Conservation (phyloP, 2,113 vertebrate genomes). For the Hystrix cristata region DNA sequence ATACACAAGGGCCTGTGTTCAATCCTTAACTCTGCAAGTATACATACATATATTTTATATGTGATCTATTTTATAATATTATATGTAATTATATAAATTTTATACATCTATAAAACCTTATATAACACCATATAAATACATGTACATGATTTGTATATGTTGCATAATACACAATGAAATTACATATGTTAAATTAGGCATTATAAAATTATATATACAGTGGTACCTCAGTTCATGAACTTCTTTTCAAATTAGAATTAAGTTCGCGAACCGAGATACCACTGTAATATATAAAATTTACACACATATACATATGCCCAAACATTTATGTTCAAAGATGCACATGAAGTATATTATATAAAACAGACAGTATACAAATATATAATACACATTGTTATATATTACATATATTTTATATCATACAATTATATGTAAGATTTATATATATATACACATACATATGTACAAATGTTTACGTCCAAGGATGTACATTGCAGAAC, state of each 20-base stretch:
- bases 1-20: neutral
- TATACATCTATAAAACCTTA: neutral
- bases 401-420: neutral
- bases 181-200: neutral
- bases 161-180: neutral
- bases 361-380: neutral
- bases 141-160: neutral
- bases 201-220: neutral
- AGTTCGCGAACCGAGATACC: neutral
- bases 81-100: neutral
- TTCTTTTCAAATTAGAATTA: neutral
- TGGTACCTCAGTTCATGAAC: neutral
- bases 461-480: slow-evolving; percentile 3
- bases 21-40: neutral
- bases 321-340: neutral
- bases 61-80: neutral
- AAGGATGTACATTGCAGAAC: neutral
- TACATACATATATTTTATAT: neutral
- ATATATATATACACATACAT: neutral
- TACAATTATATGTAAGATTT: neutral
- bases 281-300: neutral
- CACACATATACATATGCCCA: neutral
- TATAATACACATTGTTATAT: neutral
- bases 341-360: neutral
- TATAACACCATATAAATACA: neutral